Evolutionary conservation across 2,888 invertebrate genomes (phyloP).

Genomic region (Scaptomyza caliginosa): DNA sequence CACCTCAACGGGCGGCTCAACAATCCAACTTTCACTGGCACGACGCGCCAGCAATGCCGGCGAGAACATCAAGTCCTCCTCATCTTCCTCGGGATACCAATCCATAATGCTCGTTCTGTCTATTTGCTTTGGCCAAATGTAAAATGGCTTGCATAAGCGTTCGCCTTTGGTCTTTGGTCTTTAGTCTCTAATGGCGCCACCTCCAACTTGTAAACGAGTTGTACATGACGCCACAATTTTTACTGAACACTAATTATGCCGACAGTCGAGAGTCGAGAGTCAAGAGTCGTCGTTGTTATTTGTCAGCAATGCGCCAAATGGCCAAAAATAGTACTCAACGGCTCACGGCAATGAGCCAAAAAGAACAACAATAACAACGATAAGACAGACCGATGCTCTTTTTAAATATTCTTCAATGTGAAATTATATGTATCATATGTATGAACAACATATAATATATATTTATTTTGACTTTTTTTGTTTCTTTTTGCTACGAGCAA

Average conservation of each 20-base stretch:
- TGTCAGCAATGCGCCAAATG: slow-evolving; percentile 45
- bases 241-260: slow-evolving; percentile 29
- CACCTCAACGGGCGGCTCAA: slow-evolving; percentile 94
- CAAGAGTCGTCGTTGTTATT: slow-evolving; percentile 1
- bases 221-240: slow-evolving; percentile 62
- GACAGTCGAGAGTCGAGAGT: slow-evolving; percentile 1
- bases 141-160: slow-evolving; percentile 56
- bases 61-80: slow-evolving; percentile 93
- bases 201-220: slow-evolving; percentile 71
- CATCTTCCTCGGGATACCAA: slow-evolving; percentile 92
- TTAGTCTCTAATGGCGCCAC: slow-evolving; percentile 32
- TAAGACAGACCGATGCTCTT: slow-evolving; percentile 5
- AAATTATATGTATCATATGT: slow-evolving; percentile 1
- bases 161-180: slow-evolving; percentile 15
- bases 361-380: slow-evolving; percentile 22
- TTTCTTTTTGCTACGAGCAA: slow-evolving; percentile 34
- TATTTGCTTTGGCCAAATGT: neutral
- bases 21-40: slow-evolving; percentile 95
- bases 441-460: slow-evolving; percentile 5
- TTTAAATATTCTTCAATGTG: slow-evolving; percentile 1
- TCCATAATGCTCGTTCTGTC: slow-evolving; percentile 85
- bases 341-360: slow-evolving; percentile 69
- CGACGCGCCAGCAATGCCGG: slow-evolving; percentile 93
- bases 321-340: slow-evolving; percentile 73
- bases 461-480: slow-evolving; percentile 29